A percentile compares a stretch with the other conserved stretches of the same genome.
These are phyloP conservation scores for Clivina fossor DNA, from an alignment of 2,888 invertebrate genomes.

Conservation along the genomic window DNA sequence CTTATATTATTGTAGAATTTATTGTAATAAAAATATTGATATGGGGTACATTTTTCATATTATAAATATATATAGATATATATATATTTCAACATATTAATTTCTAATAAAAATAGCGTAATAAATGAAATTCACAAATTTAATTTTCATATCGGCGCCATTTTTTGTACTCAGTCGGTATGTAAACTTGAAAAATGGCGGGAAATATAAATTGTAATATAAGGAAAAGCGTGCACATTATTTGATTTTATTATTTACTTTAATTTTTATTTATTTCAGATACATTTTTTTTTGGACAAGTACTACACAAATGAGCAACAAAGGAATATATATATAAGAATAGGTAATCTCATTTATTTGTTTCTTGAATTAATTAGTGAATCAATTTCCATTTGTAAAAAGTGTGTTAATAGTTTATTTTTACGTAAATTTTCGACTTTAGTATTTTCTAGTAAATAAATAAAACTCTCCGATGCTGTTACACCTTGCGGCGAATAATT, in stretches of 20 bases:
- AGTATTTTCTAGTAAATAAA: neutral
- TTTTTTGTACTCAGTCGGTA: slow-evolving; percentile 22
- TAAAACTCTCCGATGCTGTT: no score
- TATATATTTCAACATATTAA: no score
- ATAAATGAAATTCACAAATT: slow-evolving; percentile 3
- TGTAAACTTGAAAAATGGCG: neutral
- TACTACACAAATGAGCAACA: no score
- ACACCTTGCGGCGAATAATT: no score
- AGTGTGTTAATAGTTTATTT: neutral
- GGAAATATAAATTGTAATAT: slow-evolving; percentile 20
- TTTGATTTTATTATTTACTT: neutral
- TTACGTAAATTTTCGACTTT: neutral
- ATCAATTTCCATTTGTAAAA: slow-evolving; percentile 5
- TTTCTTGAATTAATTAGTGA: neutral
- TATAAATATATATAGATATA: slow-evolving; percentile 15
- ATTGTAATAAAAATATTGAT: slow-evolving; percentile 33
- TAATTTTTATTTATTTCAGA: slow-evolving; percentile 3
- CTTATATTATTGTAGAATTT: slow-evolving; percentile 33
- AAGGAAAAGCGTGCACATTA: slow-evolving; percentile 14
- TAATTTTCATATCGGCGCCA: slow-evolving; percentile 21
- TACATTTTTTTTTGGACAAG: neutral
- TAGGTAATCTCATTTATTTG: no score
- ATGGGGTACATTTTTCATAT: slow-evolving; percentile 26
- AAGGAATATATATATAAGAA: no score
- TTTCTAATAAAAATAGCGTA: slow-evolving; percentile 1